Conservation (phyloP, 2,113 vertebrate species). For the Menidia beryllina region DNA sequence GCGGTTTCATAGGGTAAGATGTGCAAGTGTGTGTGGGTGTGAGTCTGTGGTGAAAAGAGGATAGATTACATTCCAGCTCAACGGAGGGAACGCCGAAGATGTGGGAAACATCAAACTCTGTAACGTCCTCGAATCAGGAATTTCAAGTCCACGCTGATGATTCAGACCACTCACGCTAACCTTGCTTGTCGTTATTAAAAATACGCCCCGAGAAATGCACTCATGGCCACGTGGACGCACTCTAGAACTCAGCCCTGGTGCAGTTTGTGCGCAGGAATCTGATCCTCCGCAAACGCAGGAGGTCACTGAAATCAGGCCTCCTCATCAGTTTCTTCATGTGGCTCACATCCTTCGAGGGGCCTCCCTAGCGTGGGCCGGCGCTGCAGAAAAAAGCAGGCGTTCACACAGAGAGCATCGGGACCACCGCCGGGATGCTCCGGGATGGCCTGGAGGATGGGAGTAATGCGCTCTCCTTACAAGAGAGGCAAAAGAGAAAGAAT, state of each 20-base stretch:
- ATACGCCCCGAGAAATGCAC: conserved; percentile 1
- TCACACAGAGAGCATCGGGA: conserved; percentile 33
- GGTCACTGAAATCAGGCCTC: conserved; percentile 67
- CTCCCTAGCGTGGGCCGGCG: conserved; percentile 69
- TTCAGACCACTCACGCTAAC: conserved; percentile 23
- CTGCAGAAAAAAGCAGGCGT: conserved; percentile 56
- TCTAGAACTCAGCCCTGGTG: conserved; percentile 10
- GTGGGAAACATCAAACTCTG: conserved; percentile 48
- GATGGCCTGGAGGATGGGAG: background rate
- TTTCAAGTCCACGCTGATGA: conserved; percentile 40
- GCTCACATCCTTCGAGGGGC: conserved; percentile 61
- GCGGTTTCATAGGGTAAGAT: conserved; percentile 69
- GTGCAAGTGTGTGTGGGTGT: conserved; percentile 43
- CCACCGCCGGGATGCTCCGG: background rate
- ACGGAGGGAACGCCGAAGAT: conserved; percentile 41
- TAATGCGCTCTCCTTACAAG: background rate
- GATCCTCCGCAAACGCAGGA: conserved; percentile 66
- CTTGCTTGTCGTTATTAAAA: conserved; percentile 35
- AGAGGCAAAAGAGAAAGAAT: background rate
- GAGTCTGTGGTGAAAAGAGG: conserved; percentile 51
- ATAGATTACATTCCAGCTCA: conserved; percentile 62
- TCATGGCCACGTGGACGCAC: conserved; percentile 13
- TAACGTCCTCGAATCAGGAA: conserved; percentile 39
- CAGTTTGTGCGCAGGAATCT: conserved; percentile 46
- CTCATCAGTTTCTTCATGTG: conserved; percentile 76